Conservation (phyloP, 2,888 invertebrate species). For the Luperina testacea region DNA sequence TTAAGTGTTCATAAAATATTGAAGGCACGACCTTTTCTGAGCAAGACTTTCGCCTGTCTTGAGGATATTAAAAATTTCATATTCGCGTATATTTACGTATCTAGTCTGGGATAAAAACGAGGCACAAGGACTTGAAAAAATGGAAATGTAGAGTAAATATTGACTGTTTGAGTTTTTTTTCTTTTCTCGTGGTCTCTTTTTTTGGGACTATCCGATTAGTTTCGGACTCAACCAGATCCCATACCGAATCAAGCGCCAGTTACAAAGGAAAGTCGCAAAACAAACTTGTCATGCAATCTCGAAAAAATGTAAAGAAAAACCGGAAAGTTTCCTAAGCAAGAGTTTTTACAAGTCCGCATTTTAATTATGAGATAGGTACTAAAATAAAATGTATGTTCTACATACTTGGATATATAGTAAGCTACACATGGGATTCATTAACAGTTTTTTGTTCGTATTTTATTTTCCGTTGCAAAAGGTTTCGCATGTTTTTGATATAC, state of each 20-base stretch:
- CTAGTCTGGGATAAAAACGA: constrained; percentile 65
- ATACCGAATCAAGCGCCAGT: background rate
- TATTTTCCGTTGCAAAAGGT: constrained; percentile 67
- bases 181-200: background rate
- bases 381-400: constrained; percentile 26
- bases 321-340: background rate
- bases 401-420: constrained; percentile 43
- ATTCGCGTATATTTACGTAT: constrained; percentile 73
- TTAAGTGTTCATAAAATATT: constrained; percentile 85
- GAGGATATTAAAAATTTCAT: constrained; percentile 84
- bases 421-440: constrained; percentile 68
- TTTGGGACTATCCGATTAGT: background rate
- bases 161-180: background rate
- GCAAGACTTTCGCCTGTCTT: constrained; percentile 78
- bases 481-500: constrained; percentile 67
- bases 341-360: constrained; percentile 44
- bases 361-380: constrained; percentile 63
- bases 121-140: constrained; percentile 42
- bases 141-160: background rate
- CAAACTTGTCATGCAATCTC: background rate
- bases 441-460: constrained; percentile 62
- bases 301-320: background rate
- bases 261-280: background rate
- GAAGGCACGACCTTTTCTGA: constrained; percentile 76
- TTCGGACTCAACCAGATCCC: background rate